A percentile compares a stretch with the other conserved stretches of the same genome.
Evolutionary conservation across 2,888 invertebrate species (phyloP).

Genomic region (Spilosoma lubricipeda): DNA sequence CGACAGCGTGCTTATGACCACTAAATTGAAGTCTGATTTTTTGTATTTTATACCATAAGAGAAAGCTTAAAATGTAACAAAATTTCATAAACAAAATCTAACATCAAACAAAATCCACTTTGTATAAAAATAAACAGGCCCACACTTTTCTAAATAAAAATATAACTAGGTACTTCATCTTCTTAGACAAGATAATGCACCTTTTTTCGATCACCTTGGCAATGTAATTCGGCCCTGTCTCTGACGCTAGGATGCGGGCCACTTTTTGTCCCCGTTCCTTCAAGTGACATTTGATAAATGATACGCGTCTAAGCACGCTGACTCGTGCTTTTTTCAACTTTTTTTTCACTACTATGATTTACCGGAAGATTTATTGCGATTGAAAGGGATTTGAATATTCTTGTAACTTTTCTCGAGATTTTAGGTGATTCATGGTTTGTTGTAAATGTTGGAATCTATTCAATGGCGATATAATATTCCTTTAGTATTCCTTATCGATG

Average conservation of each 20-base stretch:
- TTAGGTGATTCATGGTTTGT: neutral
- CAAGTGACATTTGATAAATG: conserved; percentile 63
- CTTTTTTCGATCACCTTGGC: conserved; percentile 15
- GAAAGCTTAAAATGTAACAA: no score
- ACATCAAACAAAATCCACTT: neutral
- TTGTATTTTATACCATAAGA: no score
- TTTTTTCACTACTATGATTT: conserved; percentile 40
- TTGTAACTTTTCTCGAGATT: neutral
- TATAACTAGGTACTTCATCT: conserved; percentile 7
- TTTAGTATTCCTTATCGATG: neutral
- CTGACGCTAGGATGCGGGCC: conserved; percentile 28
- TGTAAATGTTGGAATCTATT: neutral
- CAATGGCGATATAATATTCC: neutral
- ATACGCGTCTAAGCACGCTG: conserved; percentile 43
- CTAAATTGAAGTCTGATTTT: no score
- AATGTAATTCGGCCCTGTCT: conserved; percentile 37
- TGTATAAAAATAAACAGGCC: neutral
- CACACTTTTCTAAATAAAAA: neutral
- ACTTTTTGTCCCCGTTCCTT: conserved; percentile 51
- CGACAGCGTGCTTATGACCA: no score
- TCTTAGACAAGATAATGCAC: conserved; percentile 24
- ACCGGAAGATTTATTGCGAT: conserved; percentile 44
- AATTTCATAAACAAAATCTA: neutral
- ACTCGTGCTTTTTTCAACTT: conserved; percentile 59
- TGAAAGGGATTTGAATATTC: conserved; percentile 19